Evolutionary conservation across 1,140 invertebrate genomes (phyloP), one percentile per base, ranked within the genome.

Genomic region (Brachionus sp.): DNA sequence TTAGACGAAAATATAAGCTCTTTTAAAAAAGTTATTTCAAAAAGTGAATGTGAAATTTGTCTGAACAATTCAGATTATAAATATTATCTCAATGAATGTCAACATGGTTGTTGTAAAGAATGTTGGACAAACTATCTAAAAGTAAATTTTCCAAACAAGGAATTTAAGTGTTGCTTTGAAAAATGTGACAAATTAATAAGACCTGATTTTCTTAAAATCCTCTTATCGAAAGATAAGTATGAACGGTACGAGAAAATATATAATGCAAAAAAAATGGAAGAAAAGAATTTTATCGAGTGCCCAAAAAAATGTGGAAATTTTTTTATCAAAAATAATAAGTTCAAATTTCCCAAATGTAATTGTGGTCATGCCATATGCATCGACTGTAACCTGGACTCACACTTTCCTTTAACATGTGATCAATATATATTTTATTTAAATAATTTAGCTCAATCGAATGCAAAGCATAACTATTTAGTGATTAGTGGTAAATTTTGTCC

Each of bases 401-500:
- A 57, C 19, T 57, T 57, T 57, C 50, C 50, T 9, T 9, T 57
- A 19, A 57, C 50, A 23, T 57, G 50, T n/a, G 50, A 57, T 9
- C 50, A 57, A 23, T 57, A 19, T 57, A 1, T 57, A 5, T 57
- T 57, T 57, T 57, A 16, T 16, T 57, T 57, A 57, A 57, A 23
- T 7, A 9, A 57, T 57, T 19, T 57, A 2, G 19, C 9, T 57
- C n/a, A 57, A 57, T 1, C 6, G 1, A 29, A 29, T 29, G 16
- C 5, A 19, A 57, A 57, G 3, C 3, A 57, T 57, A 70, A 70
- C 9, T 33, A 19, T 37, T 25, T 35, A 77, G 5, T 10, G 19
- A 9, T 44, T 13, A 19, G 50, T 33, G 75, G 75, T 25, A 77
- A 77, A 77, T 44, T 44, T 50, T 77, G 75, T 50, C 75, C 75